Evolutionary conservation across 2,888 invertebrate genomes (phyloP), one percentile per base, ranked within the genome.

Genomic region (Clusia tigrina): DNA sequence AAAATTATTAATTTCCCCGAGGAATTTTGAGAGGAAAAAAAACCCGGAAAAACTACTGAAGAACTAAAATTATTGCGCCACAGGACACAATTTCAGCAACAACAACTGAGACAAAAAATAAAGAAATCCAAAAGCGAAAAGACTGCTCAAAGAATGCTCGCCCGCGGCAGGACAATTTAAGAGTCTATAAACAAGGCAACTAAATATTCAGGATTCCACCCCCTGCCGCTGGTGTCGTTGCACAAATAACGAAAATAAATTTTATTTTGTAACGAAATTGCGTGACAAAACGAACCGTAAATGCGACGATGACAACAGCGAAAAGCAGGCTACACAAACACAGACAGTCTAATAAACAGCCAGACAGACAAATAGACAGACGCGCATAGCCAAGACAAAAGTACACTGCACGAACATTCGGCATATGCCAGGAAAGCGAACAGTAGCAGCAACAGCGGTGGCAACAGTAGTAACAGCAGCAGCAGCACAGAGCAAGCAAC

Each of bases 201-300:
- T 60, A 54, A 60, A 60, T 60, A 60, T 60, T 20, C 54, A 17
- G 54, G 42, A 38, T 24, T 42, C 24, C 53, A 46, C 32, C 22
- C 20, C 18, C 38, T 37, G 55, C 25, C 3, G 22, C 48, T 48
- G 5, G 20, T 42, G 48, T 15, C 5, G 54, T 46, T 32, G 38
- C 42, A 24, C 17, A 38, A 56, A 52, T 15, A 48, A 22, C 20
- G 22, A 25, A 71, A 70, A 71, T 73, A 68, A 71, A 73, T 67
- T 74, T 75, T 71, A 72, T 75, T 78, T 74, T 69, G 66, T 67
- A 71, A 73, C 66, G 71, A 77, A 77, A 77, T 78, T 77, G 77
- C 75, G 76, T 77, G 77, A 73, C 73, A 73, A 71, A 67, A 69
- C 64, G 64, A 67, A 68, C 70, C 53, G 66, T 66, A 70, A 67